Evolutionary conservation across 2,888 invertebrate species (phyloP).

Genomic region (Apeira syringaria): DNA sequence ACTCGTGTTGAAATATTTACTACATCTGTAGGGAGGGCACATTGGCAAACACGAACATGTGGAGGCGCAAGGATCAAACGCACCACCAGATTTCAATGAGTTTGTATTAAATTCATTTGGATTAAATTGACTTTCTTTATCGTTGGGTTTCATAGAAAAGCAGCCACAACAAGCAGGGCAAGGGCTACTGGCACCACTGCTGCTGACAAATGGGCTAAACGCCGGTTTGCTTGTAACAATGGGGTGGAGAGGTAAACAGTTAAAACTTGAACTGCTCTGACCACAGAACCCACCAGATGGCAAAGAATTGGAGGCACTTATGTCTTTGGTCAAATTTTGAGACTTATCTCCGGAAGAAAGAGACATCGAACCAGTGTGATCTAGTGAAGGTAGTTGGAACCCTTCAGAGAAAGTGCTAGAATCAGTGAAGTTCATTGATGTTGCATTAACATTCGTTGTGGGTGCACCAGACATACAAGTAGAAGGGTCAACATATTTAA

Average conservation of each 20-base stretch:
- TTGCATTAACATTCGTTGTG: too few species aligned
- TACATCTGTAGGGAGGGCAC: constrained; percentile 18
- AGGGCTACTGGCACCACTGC: not conserved
- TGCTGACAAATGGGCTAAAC: not conserved
- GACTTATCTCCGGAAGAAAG: not conserved
- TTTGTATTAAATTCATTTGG: too few species aligned
- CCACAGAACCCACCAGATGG: not conserved
- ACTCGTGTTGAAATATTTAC: constrained; percentile 23
- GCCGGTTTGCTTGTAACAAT: not conserved
- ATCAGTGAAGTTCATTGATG: too few species aligned
- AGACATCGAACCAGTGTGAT: too few species aligned
- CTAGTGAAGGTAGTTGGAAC: too few species aligned
- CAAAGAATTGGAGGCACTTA: not conserved
- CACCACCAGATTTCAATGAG: not conserved
- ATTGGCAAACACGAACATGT: constrained; percentile 20
- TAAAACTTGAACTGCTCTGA: not conserved
- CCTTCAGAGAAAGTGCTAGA: too few species aligned
- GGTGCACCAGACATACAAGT: too few species aligned
- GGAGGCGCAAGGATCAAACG: not conserved
- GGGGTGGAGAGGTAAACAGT: not conserved
- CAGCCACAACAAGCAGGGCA: constrained; percentile 13
- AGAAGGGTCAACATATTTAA: too few species aligned
- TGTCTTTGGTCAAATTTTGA: not conserved
- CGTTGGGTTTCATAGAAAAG: not conserved
- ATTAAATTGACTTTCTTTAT: not conserved